These are phyloP conservation scores for Coremacera marginata DNA, from an alignment of 2,888 invertebrate species.

Conservation along the genomic window DNA sequence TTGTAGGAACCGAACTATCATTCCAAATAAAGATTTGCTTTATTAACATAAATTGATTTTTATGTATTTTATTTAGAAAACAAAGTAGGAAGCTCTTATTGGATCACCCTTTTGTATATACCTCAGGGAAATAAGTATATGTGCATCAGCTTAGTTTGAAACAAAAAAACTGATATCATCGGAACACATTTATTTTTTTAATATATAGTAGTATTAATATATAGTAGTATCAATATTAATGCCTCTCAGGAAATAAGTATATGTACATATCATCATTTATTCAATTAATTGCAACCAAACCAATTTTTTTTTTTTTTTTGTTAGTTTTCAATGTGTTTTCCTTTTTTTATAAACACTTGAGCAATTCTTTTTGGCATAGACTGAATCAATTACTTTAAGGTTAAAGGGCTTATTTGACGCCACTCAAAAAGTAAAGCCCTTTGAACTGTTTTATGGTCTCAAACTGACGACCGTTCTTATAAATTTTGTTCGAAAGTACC, in stretches of 20 bases:
- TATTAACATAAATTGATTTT: too few species aligned
- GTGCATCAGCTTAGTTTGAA: neutral
- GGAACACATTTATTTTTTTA: neutral
- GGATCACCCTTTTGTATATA: too few species aligned
- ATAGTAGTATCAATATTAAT: neutral
- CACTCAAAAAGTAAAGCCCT: neutral
- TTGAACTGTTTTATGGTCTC: neutral
- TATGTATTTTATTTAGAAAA: too few species aligned
- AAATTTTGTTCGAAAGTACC: neutral
- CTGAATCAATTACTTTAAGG: neutral
- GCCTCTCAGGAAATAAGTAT: constrained; percentile 2
- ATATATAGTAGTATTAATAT: neutral
- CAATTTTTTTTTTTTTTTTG: neutral
- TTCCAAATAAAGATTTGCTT: too few species aligned
- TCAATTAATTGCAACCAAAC: too few species aligned
- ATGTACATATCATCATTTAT: neutral
- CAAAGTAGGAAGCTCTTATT: too few species aligned
- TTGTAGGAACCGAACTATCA: too few species aligned
- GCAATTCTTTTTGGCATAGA: constrained; percentile 8
- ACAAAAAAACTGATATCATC: neutral
- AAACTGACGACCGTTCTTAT: neutral
- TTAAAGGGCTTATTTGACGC: neutral
- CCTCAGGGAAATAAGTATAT: constrained; percentile 6
- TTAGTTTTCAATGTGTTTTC: neutral
- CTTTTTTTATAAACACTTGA: neutral